Conservation (phyloP, 1,140 invertebrate genomes). For the Camponotus pennsylvanicus region DNA sequence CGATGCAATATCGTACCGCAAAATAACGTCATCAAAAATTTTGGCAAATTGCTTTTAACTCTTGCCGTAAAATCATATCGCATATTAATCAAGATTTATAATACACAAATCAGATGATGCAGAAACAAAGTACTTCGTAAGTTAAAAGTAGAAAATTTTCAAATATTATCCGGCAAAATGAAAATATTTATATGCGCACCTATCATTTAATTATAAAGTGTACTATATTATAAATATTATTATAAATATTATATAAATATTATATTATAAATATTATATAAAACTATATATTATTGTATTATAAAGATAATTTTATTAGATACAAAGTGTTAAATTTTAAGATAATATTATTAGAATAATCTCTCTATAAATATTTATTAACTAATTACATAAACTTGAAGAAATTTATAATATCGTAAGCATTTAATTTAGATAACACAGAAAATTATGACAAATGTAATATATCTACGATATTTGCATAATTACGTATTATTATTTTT, state of each 20-base stretch:
- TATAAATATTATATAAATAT: too few species aligned
- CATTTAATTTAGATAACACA: neutral
- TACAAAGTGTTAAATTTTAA: neutral
- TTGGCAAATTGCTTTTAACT: conserved; percentile 32
- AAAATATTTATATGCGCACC: neutral
- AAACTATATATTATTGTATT: too few species aligned
- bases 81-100: conserved; percentile 43
- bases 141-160: neutral
- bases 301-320: too few species aligned
- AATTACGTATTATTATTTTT: neutral
- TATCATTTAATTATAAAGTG: neutral
- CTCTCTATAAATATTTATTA: neutral
- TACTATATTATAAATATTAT: neutral
- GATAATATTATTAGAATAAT: neutral
- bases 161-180: neutral
- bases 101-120: conserved; percentile 1
- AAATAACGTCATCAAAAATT: conserved; percentile 54
- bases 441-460: neutral
- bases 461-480: neutral
- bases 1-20: neutral
- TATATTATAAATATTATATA: too few species aligned
- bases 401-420: neutral
- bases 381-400: neutral
- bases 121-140: neutral
- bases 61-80: conserved; percentile 24